Evolutionary conservation across 2,888 invertebrate genomes (phyloP), one percentile per base, ranked within the genome.

Genomic region (Catocala sponsa): DNA sequence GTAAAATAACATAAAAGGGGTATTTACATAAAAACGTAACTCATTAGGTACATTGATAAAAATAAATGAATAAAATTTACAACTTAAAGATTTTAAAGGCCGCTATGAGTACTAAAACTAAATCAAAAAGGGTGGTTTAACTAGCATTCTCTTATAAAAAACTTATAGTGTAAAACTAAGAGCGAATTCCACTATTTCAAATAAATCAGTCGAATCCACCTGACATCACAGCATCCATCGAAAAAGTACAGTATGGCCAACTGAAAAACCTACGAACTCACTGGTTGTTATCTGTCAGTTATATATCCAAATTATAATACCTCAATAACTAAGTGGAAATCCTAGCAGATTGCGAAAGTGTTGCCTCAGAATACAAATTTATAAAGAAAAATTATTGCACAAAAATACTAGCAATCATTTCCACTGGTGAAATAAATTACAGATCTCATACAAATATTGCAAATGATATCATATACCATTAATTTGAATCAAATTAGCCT

Each of bases 391-490:
- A 84, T n/a, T 87, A 90, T 89, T 89, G 89, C 86, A 89, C 90
- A 84, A 83, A 82, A 78, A 81, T 82, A 84, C 78, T 83, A 85
- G 79, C 74, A 79, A 81, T 74, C 62, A 80, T 70, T 76, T 71
- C 74, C 81, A 71, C 58, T 59, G 68, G 75, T 66, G 70, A 80
- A 80, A 78, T 65, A 78, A 79, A 75, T 72, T 83, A 89, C 85
- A 89, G 83, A 89, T 86, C 83, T 85, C 75, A 83, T 77, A 68
- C 70, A 70, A 63, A 83, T 73, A 83, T 84, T 82, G 85, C 83
- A 91, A 89, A 90, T 91, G 91, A 91, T 91, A 92, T 92, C 78
- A 81, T 72, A 92, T 92, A 91, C 85, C 91, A 91, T 91, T 89
- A 90, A 90, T 85, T 84, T 85, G 74, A 78, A 80, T 70, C 69